phyloP scores from a whole-genome alignment of 2,797 vertebrate genomes.

The Chrysolophus pictus region DNA sequence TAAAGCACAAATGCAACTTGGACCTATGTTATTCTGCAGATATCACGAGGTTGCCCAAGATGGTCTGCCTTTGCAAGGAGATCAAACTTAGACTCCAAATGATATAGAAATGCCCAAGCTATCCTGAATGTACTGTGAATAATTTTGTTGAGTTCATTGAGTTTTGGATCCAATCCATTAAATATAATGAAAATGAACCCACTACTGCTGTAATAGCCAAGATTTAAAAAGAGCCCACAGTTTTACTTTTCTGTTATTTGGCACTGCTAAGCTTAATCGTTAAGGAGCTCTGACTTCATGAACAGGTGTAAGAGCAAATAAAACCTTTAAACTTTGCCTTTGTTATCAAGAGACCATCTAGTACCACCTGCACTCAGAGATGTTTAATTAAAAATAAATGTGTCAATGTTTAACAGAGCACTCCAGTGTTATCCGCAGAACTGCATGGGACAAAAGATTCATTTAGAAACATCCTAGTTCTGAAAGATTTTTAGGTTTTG shows the following conservation, averaged over 20 bases:
- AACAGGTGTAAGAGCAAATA: background rate
- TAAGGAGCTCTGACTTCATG: background rate
- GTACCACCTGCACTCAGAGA: background rate
- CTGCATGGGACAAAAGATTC: background rate
- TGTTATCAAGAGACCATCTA: background rate
- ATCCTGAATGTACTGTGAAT: background rate
- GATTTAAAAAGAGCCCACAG: background rate
- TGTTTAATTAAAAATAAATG: background rate
- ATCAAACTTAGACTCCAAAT: background rate
- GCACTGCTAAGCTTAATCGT: background rate
- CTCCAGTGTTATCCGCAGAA: background rate
- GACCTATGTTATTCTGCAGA: background rate
- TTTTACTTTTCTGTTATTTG: background rate
- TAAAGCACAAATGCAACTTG: no score
- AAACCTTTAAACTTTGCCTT: background rate
- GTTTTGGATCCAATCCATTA: background rate
- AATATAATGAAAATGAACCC: background rate
- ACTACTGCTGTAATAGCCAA: background rate
- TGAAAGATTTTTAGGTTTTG: background rate
- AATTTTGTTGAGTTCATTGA: background rate
- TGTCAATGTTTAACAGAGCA: background rate
- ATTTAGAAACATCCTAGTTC: background rate
- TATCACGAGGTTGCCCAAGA: rapidly evolving
- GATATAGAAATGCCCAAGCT: background rate
- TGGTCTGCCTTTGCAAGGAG: background rate